Conservation (phyloP, 2,113 vertebrate genomes). For the Percina caprodes region DNA sequence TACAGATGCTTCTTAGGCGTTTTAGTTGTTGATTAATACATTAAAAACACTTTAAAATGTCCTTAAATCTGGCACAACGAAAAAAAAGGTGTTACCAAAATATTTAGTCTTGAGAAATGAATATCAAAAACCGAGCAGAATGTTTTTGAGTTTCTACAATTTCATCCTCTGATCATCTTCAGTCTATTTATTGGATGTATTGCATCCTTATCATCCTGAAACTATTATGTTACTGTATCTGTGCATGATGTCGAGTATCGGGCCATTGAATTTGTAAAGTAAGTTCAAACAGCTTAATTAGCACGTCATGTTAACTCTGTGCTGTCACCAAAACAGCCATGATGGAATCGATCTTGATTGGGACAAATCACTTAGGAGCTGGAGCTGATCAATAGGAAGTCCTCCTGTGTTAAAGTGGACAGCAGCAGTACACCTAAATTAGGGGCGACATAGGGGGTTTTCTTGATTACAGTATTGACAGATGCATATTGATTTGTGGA, state of each 20-base stretch:
- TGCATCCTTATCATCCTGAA: background rate
- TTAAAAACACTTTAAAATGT: background rate
- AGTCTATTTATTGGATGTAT: background rate
- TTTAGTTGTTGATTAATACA: background rate
- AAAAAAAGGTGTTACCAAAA: background rate
- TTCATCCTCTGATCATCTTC: background rate
- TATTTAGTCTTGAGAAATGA: background rate
- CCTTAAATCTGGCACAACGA: background rate
- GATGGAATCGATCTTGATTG: slow-evolving; percentile 74
- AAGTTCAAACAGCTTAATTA: slow-evolving; percentile 58
- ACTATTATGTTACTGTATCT: background rate
- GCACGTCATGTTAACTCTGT: slow-evolving; percentile 52
- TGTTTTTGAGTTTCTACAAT: background rate
- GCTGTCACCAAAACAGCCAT: slow-evolving; percentile 70
- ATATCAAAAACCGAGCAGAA: background rate
- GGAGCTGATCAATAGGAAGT: slow-evolving; percentile 69
- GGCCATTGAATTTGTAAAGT: slow-evolving; percentile 17
- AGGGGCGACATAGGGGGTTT: slow-evolving; percentile 43
- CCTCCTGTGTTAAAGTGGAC: slow-evolving; percentile 53
- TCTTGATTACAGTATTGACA: slow-evolving; percentile 41
- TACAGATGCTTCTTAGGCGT: background rate
- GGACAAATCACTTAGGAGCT: slow-evolving; percentile 58
- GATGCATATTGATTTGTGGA: slow-evolving; percentile 26
- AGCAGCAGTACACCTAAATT: slow-evolving; percentile 51
- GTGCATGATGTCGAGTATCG: background rate